Evolutionary conservation across 2,113 vertebrate species (phyloP).

Genomic region (Eublepharis macularius): DNA sequence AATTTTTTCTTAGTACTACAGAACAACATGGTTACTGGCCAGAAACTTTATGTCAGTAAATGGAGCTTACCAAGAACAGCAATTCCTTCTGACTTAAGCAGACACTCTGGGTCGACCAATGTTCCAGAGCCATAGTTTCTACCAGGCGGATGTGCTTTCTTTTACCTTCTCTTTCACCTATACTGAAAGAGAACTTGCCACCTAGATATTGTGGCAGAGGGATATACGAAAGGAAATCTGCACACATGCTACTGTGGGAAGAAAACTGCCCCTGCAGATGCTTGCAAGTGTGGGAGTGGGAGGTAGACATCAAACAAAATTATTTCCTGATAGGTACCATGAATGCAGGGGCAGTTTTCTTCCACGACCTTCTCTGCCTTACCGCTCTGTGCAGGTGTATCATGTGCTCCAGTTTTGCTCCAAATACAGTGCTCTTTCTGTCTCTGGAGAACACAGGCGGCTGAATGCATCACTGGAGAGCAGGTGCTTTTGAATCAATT

Average conservation of each 20-base stretch:
- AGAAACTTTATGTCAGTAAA: no score
- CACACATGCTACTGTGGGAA: background rate
- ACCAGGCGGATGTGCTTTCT: no score
- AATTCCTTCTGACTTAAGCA: no score
- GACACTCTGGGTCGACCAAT: no score
- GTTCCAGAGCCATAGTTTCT: no score
- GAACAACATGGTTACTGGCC: no score
- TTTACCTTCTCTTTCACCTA: no score
- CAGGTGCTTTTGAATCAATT: background rate
- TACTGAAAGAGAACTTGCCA: no score
- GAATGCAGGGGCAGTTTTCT: no score
- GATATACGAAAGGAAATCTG: background rate
- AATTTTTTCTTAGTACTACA: no score
- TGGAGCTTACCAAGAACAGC: no score
- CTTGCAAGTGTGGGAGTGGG: background rate
- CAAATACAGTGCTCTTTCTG: background rate
- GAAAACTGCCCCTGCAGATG: background rate
- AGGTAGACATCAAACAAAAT: background rate
- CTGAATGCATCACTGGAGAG: background rate
- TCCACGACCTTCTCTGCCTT: background rate
- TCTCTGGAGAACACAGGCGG: background rate
- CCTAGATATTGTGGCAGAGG: background rate
- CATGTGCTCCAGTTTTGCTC: background rate
- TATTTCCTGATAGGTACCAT: background rate
- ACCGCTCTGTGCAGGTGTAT: background rate